Base-by-base conservation (phyloP, 1,140 invertebrate species). In the Drosophila leontia region DNA sequence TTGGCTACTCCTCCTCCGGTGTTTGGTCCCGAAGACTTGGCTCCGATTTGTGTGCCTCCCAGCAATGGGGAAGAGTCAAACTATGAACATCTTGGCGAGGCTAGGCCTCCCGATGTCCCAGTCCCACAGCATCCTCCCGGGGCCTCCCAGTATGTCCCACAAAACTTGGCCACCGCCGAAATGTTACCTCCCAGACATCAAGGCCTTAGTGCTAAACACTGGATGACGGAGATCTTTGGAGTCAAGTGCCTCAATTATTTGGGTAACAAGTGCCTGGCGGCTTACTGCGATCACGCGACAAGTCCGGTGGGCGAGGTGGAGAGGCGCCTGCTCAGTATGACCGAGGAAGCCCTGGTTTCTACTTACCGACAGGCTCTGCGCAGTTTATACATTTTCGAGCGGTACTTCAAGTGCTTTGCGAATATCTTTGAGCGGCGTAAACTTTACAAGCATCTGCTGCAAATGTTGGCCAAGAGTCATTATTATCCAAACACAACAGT, bases 211-310 rank as follows among this genome's bases (percentile, higher is more conserved):
- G 7, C 2, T 13, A 53, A 44, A 2, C 6, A 29, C 8, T 48
- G 34, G 13, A n/a, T 55, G 4, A 15, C 17, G 19, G 15, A 45
- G 0, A 6, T 69, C 1, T 81, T 90, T 63, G 85, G 81, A 8
- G 44, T 65, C 5, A 80, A 69, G n/a, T 90, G 85, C 39, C 59
- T 60, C 48, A n/a, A 1, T 0, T 56, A 15, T 60, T 29, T 88
- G 2, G 47, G 72, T 7, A 39, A 47, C 1, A 7, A 8, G 1
- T 90, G 85, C 17, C 2, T 3, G 1, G 4, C 1, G 9, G n/a
- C 19, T 0, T 23, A 42, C 19, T 90, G 85, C 37, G 56, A 90
- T 45, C 84, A 88, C 17, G 3, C 11, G 7, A 29, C 75, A 3
- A 19, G 12, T 15, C 15, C 8, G 23, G n/a, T 61, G 17, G 62